Base-by-base conservation (phyloP, 2,797 vertebrate genomes). In the Schizothorax lantsangensis region DNA sequence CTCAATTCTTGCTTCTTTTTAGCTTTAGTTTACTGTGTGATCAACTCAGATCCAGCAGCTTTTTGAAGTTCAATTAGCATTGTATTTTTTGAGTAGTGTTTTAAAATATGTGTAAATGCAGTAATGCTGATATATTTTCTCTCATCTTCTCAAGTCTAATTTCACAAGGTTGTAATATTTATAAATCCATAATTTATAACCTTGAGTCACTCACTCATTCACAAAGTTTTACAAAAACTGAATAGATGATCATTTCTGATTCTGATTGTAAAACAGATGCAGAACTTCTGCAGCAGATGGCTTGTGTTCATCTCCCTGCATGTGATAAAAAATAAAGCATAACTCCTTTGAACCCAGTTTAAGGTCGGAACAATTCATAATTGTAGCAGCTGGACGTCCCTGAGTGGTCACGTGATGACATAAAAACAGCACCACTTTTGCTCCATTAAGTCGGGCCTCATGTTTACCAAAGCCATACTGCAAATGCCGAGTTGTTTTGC, bases 221-320 rank as follows among this genome's bases (percentile, higher is more conserved):
- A 54, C 19, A 77, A 11, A 11, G 43, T 43, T 52, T 15, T n/a
- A 74, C 82, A 79, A 75, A 69, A 79, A 45, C 38, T 45, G n/a
- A 71, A 33, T 45, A 38, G 54, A 74, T 36, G 49, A 54, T 36
- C 6, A 54, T 54, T 77, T 54, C 19, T 54, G 45, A 66, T 45
- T 66, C 26, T 68, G 64, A 43, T n/a, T 79, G 77, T 45, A 62
- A 71, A 78, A 12, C 84, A 4, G 49, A 79, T 57, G 64, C 33
- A 54, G 26, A 79, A 45, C 10, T 36, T 36, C 6, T 69, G 49
- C 64, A 43, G 15, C 84, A 85, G 75, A 59, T 79, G 75, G 36
- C 38, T 72, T 17, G 11, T 72, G 38, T 72, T 85, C 74, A 72
- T 85, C n/a, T 79, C n/a, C 64, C 36, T 79, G 38, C 66, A 79